Conservation (phyloP, 2,113 vertebrate genomes). For the Cheirogaleus medius region DNA sequence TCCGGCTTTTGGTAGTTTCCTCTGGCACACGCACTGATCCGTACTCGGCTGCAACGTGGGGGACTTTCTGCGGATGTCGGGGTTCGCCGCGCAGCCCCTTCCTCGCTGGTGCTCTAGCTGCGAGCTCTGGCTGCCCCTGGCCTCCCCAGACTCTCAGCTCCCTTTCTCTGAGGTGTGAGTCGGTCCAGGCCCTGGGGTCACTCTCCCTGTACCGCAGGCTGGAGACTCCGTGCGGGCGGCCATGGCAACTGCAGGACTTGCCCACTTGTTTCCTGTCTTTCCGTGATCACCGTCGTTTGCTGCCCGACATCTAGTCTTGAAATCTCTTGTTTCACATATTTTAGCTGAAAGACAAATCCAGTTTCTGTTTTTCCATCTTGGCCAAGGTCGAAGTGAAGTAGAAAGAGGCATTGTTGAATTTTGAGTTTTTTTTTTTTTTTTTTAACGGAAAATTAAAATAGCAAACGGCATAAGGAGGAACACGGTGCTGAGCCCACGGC, state of each 20-base stretch:
- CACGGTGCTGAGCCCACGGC: accelerated
- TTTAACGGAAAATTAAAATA: neutral
- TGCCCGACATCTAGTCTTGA: neutral
- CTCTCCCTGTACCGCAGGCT: accelerated
- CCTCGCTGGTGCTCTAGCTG: neutral
- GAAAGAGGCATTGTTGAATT: neutral
- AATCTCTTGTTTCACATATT: neutral
- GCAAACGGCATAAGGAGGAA: neutral
- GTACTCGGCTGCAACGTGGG: neutral
- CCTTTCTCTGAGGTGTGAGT: accelerated
- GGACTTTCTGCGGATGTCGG: neutral
- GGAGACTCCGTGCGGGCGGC: accelerated
- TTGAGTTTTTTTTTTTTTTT: neutral
- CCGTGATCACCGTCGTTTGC: accelerated
- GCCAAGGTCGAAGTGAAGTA: neutral
- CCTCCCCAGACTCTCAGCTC: neutral
- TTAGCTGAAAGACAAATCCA: neutral
- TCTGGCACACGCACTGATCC: accelerated
- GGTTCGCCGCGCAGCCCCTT: neutral
- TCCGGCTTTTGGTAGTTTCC: neutral
- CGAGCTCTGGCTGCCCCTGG: accelerated
- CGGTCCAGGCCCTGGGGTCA: neutral
- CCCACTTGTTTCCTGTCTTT: accelerated
- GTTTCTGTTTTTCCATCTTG: neutral
- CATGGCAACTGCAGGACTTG: accelerated